A percentile compares a stretch with the other conserved stretches of the same genome.
phyloP scores from a whole-genome alignment of 2,888 invertebrate species.

The Frankliniella fusca region DNA sequence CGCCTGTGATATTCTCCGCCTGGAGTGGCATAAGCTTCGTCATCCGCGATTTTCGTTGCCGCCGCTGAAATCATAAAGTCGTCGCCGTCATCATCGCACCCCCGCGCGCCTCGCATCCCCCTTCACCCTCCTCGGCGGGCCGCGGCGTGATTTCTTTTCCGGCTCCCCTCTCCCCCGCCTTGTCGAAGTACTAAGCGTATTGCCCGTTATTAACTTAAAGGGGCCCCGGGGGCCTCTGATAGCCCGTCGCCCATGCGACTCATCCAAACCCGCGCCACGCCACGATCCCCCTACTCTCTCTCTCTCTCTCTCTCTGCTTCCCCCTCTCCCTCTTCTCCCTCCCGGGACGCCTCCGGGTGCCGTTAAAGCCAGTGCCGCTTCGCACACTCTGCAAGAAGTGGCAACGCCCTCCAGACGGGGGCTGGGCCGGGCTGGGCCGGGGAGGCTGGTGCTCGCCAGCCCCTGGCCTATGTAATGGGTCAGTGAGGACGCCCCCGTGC shows the following conservation, averaged over 20 bases:
- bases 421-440: background rate
- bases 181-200: background rate
- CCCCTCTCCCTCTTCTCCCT: background rate
- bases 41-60: too few species aligned
- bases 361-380: background rate
- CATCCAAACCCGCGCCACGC: background rate
- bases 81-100: background rate
- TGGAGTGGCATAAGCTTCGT: too few species aligned
- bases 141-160: background rate
- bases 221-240: slow-evolving; percentile 20
- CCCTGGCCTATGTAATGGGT: background rate
- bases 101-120: background rate
- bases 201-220: slow-evolving; percentile 23
- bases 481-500: background rate
- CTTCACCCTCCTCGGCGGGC: background rate
- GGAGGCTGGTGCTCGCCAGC: background rate
- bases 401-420: slow-evolving; percentile 5
- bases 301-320: background rate
- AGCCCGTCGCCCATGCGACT: slow-evolving; percentile 4
- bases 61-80: too few species aligned
- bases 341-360: slow-evolving; percentile 8
- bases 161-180: too few species aligned
- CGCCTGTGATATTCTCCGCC: too few species aligned
- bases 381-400: slow-evolving; percentile 5
- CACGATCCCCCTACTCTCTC: background rate